Percentiles rank a stretch among this genome's conserved stretches.
These are phyloP conservation scores for Tenebrosternarchus preto DNA, from an alignment of 2,113 vertebrate species.

Conservation along the genomic window DNA sequence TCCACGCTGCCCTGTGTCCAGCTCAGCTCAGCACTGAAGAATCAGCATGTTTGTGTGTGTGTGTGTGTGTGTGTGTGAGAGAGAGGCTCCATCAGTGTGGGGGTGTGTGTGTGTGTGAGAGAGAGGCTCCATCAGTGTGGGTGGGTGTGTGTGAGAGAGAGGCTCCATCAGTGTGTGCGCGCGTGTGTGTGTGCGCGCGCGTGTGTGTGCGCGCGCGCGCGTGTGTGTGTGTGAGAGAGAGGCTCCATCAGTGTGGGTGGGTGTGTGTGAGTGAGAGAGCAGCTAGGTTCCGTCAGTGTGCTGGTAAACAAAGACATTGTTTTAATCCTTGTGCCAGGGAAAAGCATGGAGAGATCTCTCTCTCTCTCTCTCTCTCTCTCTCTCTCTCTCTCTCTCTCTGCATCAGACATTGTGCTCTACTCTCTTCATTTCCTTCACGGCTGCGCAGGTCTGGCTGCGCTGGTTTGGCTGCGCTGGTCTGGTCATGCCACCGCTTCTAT, in stretches of 20 bases:
- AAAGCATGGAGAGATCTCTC: conserved; percentile 23
- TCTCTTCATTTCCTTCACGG: no score
- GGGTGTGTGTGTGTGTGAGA: background rate
- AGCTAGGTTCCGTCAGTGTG: conserved; percentile 21
- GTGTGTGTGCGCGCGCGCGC: conserved; percentile 36
- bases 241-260: conserved; percentile 14
- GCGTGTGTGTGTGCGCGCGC: conserved; percentile 30
- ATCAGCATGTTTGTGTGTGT: conserved; percentile 45
- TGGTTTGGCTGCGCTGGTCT: no score
- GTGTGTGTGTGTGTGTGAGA: background rate
- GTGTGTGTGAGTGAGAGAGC: background rate
- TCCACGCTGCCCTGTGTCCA: conserved; percentile 26
- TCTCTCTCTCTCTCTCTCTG: conserved; percentile 11
- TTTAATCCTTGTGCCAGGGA: conserved; percentile 50
- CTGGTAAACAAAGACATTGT: conserved; percentile 56
- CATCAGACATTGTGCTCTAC: no score
- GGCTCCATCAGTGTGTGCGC: conserved; percentile 45
- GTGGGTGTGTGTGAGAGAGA: no score
- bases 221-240: conserved; percentile 18
- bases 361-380: background rate
- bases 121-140: no score
- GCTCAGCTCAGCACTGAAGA: conserved; percentile 41
- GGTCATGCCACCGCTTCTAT: background rate
- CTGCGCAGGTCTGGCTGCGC: no score
- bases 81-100: no score